These are phyloP conservation scores for Myotis myotis DNA, from an alignment of 2,797 vertebrate species.

Conservation along the genomic window DNA sequence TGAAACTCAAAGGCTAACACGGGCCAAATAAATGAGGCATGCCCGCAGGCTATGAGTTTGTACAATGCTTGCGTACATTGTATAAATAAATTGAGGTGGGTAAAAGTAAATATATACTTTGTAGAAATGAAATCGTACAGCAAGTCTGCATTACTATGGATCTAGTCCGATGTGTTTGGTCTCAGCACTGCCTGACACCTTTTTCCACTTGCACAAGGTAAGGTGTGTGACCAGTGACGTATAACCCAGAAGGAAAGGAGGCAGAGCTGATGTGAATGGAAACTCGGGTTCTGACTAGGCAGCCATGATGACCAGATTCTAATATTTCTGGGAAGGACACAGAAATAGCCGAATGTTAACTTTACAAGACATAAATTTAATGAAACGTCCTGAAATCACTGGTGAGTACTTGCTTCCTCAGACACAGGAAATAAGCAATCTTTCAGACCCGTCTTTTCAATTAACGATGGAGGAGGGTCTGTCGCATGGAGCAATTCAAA, in stretches of 20 bases:
- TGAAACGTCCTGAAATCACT: not conserved
- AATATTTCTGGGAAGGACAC: constrained; percentile 1
- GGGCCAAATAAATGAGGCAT: too few species aligned
- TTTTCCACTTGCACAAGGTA: not conserved
- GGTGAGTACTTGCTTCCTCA: not conserved
- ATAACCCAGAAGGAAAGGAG: not conserved
- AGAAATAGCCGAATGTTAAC: constrained; percentile 13
- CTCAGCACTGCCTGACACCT: not conserved
- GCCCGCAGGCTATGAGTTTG: too few species aligned
- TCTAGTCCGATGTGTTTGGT: not conserved
- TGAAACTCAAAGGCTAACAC: too few species aligned
- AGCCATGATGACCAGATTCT: not conserved
- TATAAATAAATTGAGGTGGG: not conserved
- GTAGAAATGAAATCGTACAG: not conserved
- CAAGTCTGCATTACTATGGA: not conserved
- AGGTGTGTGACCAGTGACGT: constrained; percentile 17
- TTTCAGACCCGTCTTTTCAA: constrained; percentile 35
- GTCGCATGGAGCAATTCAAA: constrained; percentile 12
- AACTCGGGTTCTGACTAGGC: constrained; percentile 50
- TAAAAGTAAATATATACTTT: not conserved
- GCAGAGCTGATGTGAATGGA: constrained; percentile 1
- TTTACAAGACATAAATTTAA: not conserved
- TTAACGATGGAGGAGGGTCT: constrained; percentile 29
- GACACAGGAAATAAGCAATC: constrained; percentile 31
- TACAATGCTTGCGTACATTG: not conserved